Conservation (phyloP, 1,140 invertebrate genomes). For the Halesus radiatus region DNA sequence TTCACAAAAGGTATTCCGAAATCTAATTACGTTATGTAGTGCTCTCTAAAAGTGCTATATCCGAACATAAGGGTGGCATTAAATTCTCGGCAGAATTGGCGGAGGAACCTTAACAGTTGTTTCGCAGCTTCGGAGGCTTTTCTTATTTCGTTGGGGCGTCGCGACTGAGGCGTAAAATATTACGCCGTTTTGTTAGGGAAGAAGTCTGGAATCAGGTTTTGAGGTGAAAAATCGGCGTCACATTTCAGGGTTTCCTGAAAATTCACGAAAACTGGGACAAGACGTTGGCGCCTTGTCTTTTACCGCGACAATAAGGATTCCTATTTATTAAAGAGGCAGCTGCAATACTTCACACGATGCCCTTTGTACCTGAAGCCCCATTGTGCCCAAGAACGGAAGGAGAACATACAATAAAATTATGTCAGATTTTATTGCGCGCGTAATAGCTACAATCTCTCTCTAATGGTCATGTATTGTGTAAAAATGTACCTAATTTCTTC, state of each 20-base stretch:
- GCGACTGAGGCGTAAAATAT: conserved; percentile 43
- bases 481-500: too few relatives aligned
- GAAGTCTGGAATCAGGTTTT: conserved; percentile 43
- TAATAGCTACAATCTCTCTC: conserved; percentile 1
- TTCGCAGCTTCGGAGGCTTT: conserved; percentile 21
- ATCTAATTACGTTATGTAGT: conserved; percentile 30
- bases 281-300: conserved; percentile 1
- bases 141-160: neutral
- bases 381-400: neutral
- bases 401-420: neutral
- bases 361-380: neutral
- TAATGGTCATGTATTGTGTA: neutral
- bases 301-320: neutral
- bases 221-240: conserved; percentile 51
- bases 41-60: neutral
- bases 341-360: conserved; percentile 18
- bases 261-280: neutral
- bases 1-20: conserved; percentile 15
- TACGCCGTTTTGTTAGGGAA: conserved; percentile 43
- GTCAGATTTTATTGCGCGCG: neutral
- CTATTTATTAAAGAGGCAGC: conserved; percentile 6
- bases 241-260: conserved; percentile 47
- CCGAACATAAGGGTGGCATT: conserved; percentile 14
- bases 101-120: conserved; percentile 22
- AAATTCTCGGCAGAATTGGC: conserved; percentile 14